Evolutionary conservation across 2,888 invertebrate genomes (phyloP).

Genomic region (Drosophila neonasuta): DNA sequence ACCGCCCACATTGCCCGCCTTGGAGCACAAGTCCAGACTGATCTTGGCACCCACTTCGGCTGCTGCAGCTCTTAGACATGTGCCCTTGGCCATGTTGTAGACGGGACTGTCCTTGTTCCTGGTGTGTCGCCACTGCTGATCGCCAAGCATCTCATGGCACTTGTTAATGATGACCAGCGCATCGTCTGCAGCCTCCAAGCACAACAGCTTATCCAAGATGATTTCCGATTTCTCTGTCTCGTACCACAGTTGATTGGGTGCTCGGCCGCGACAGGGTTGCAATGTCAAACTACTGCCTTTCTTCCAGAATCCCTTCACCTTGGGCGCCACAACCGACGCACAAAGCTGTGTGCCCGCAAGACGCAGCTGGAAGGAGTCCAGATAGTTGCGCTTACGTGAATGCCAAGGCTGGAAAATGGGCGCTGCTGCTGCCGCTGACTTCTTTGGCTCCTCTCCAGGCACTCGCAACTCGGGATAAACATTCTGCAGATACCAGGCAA

Average conservation of each 20-base stretch:
- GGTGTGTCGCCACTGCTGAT: constrained; percentile 95
- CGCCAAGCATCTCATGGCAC: constrained; percentile 95
- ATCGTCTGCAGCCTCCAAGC: constrained; percentile 89
- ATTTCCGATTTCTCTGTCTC: constrained; percentile 92
- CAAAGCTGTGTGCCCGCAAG: constrained; percentile 89
- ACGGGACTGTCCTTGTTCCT: constrained; percentile 88
- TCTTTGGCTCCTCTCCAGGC: constrained; percentile 83
- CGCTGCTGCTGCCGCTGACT: constrained; percentile 83
- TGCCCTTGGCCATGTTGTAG: constrained; percentile 93
- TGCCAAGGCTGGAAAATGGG: constrained; percentile 90
- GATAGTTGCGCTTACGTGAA: constrained; percentile 89
- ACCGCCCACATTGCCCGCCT: constrained; percentile 71
- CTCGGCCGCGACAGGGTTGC: constrained; percentile 85
- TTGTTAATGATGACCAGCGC: constrained; percentile 90
- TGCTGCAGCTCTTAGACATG: constrained; percentile 87
- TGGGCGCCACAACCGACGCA: constrained; percentile 85
- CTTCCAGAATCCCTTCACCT: constrained; percentile 84
- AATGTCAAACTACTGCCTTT: constrained; percentile 88
- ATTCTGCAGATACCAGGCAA: constrained; percentile 96
- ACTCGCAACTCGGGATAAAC: constrained; percentile 95
- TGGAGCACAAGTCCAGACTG: constrained; percentile 86
- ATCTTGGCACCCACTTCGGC: constrained; percentile 83
- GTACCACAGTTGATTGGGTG: constrained; percentile 88
- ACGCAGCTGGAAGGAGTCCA: constrained; percentile 88
- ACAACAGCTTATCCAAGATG: constrained; percentile 91